Evolutionary conservation across 1,140 invertebrate species (phyloP).

Genomic region (Idris sp.): DNA sequence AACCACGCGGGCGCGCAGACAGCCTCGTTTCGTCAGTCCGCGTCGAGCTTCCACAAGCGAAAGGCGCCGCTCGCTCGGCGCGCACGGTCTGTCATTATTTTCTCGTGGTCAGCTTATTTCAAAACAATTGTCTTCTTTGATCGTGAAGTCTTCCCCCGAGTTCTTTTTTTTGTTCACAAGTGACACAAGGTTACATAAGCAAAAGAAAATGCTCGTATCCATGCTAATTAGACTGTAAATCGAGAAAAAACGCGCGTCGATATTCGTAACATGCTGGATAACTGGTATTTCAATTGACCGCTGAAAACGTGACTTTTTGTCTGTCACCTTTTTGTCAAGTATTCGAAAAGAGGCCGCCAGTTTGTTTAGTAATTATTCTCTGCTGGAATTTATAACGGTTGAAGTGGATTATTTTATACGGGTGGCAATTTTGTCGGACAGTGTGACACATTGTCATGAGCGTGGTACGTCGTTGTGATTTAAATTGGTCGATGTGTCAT

Average conservation of each 20-base stretch:
- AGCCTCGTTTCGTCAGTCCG: constrained; percentile 52
- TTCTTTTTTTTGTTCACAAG: too few species aligned
- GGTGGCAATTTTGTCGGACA: constrained; percentile 3
- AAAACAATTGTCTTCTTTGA: too few species aligned
- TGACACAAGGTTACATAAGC: too few species aligned
- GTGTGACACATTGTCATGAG: constrained; percentile 12
- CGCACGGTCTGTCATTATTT: constrained; percentile 11
- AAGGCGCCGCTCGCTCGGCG: constrained; percentile 42
- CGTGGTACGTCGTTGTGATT: constrained; percentile 4
- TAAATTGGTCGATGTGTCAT: constrained; percentile 39
- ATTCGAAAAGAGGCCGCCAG: constrained; percentile 23
- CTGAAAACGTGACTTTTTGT: constrained; percentile 38
- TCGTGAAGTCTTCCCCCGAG: too few species aligned
- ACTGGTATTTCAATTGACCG: constrained; percentile 28
- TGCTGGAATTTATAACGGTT: constrained; percentile 40
- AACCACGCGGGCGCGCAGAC: constrained; percentile 47
- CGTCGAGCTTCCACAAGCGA: constrained; percentile 53
- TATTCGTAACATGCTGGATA: constrained; percentile 11
- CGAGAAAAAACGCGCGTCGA: constrained; percentile 41
- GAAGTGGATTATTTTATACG: constrained; percentile 22
- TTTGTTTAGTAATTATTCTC: constrained; percentile 41
- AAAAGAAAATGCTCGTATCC: too few species aligned
- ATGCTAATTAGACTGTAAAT: too few species aligned
- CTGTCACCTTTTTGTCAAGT: constrained; percentile 12
- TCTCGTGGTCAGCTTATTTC: background rate